phyloP scores from a whole-genome alignment of 1,140 invertebrate species.

The Drosophila busckii region DNA sequence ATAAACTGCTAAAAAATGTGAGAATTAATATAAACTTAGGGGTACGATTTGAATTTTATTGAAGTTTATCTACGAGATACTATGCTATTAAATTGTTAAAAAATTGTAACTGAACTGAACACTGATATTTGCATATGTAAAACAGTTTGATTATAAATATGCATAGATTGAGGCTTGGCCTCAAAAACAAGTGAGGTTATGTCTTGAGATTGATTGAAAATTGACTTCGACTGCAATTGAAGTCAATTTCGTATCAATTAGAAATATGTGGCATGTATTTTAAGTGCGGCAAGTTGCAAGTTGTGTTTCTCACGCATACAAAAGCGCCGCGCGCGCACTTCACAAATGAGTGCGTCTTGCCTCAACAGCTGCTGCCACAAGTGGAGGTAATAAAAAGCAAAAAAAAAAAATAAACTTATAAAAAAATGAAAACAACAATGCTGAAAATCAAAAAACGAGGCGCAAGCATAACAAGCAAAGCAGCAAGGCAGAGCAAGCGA shows the following conservation, averaged over 20 bases:
- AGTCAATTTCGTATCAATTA: constrained; percentile 66
- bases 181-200: too few relatives aligned
- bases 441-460: constrained; percentile 24
- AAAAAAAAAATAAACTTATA: constrained; percentile 6
- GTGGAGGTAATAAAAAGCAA: constrained; percentile 35
- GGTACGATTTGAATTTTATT: too few relatives aligned
- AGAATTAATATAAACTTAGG: too few relatives aligned
- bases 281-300: constrained; percentile 41
- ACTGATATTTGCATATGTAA: too few relatives aligned
- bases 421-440: background rate
- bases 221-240: constrained; percentile 43
- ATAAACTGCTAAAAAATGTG: too few relatives aligned
- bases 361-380: constrained; percentile 18
- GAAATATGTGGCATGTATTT: constrained; percentile 71
- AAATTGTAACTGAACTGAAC: too few relatives aligned
- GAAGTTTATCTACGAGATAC: too few relatives aligned
- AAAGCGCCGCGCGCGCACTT: constrained; percentile 48
- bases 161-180: too few relatives aligned
- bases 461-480: constrained; percentile 32
- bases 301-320: constrained; percentile 61
- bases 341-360: constrained; percentile 60
- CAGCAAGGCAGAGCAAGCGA: constrained; percentile 4
- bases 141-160: too few relatives aligned
- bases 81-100: too few relatives aligned
- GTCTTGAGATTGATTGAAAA: too few relatives aligned